Percentiles rank a stretch among this genome's conserved stretches.
phyloP scores from a whole-genome alignment of 2,797 vertebrate species.

The Varecia variegata region DNA sequence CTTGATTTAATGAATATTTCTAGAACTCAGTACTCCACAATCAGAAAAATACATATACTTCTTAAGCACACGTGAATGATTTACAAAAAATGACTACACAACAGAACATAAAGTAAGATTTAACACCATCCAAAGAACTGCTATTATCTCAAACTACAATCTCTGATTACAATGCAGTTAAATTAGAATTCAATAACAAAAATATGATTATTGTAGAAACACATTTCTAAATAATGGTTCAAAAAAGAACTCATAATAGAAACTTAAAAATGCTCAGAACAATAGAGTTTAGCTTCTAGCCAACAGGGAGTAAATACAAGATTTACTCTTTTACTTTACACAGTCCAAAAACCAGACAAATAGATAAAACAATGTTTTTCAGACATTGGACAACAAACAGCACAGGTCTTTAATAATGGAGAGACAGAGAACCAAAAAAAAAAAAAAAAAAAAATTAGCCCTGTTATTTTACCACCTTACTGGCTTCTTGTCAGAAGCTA shows the following conservation, averaged over 20 bases:
- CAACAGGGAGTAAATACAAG: neutral
- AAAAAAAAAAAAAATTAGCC: neutral
- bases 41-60: neutral
- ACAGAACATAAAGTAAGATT: neutral
- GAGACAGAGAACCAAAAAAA: neutral
- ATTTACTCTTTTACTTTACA: neutral
- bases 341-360: neutral
- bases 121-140: neutral
- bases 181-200: neutral
- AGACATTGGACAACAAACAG: neutral
- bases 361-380: neutral
- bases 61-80: neutral
- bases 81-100: neutral
- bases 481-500: neutral
- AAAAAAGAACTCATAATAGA: neutral
- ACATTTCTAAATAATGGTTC: neutral
- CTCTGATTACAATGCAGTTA: neutral
- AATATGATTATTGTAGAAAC: neutral
- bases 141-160: neutral
- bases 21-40: neutral
- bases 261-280: neutral
- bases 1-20: neutral
- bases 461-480: neutral
- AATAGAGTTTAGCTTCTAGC: neutral
- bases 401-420: neutral